phyloP scores from a whole-genome alignment of 2,888 invertebrate genomes.

The Acanthosepion esculentum region DNA sequence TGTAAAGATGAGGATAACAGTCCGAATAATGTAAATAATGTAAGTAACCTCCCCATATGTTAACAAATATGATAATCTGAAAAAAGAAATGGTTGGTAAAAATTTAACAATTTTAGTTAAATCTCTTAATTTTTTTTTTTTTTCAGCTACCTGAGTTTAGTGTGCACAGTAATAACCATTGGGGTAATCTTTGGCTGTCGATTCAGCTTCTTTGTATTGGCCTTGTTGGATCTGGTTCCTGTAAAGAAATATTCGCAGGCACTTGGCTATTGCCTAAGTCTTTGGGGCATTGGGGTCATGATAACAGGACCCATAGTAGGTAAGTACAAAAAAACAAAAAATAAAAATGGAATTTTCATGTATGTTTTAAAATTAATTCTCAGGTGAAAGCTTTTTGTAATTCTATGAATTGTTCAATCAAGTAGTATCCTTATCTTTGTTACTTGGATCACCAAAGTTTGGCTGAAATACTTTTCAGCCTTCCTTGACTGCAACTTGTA shows the following conservation, averaged over 20 bases:
- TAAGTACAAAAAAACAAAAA: not conserved
- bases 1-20: too few relatives aligned
- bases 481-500: not conserved
- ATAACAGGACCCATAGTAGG: conserved; percentile 25
- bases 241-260: conserved; percentile 15
- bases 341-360: not conserved
- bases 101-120: too few relatives aligned
- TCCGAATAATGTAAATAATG: too few relatives aligned
- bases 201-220: not conserved
- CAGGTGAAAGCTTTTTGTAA: too few relatives aligned
- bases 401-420: too few relatives aligned
- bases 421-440: too few relatives aligned
- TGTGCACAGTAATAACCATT: not conserved
- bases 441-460: too few relatives aligned
- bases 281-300: not conserved
- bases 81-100: too few relatives aligned
- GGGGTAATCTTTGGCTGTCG: not conserved
- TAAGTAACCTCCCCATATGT: too few relatives aligned
- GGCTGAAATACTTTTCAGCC: not conserved
- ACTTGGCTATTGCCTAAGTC: conserved; percentile 39
- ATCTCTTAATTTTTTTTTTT: not conserved
- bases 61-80: too few relatives aligned
- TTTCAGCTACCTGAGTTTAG: not conserved
- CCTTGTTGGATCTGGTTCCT: conserved; percentile 23
- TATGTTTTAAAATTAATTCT: not conserved